phyloP scores from a whole-genome alignment of 2,888 invertebrate species.

The Caenorhabditis uteleia region DNA sequence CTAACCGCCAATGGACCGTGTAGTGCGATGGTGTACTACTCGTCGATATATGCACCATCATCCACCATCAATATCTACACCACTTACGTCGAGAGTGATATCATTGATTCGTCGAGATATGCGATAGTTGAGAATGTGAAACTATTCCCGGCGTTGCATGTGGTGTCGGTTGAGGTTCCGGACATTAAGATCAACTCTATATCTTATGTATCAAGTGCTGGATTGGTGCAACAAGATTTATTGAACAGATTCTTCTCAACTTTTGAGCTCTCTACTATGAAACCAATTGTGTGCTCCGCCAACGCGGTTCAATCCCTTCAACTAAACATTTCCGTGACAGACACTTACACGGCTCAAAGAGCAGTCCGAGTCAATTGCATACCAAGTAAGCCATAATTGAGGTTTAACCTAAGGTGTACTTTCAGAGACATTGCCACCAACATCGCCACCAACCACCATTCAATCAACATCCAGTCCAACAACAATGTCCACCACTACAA shows the following conservation, averaged over 20 bases:
- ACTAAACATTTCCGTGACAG: slow-evolving; percentile 7
- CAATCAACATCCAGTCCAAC: not conserved
- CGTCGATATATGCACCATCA: not conserved
- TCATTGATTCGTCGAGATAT: slow-evolving; percentile 18
- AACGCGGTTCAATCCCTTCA: not conserved
- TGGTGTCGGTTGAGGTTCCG: slow-evolving; percentile 1
- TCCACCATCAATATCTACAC: slow-evolving; percentile 8
- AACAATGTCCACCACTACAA: not conserved
- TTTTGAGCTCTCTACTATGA: slow-evolving; percentile 6
- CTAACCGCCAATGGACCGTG: slow-evolving; percentile 6
- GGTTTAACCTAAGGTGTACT: not conserved
- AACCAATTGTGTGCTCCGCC: slow-evolving; percentile 5
- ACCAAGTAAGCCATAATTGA: not conserved
- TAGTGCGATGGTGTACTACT: slow-evolving; percentile 18
- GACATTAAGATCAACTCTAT: too few relatives aligned
- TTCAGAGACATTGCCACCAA: not conserved
- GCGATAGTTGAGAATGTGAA: slow-evolving; percentile 17
- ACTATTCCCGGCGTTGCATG: slow-evolving; percentile 17
- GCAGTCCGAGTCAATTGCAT: slow-evolving; percentile 19
- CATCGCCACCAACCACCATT: not conserved
- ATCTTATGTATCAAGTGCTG: too few relatives aligned
- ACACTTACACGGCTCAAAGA: slow-evolving; percentile 2
- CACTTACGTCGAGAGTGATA: slow-evolving; percentile 13
- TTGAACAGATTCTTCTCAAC: too few relatives aligned
- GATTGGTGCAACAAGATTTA: too few relatives aligned